phyloP scores from a whole-genome alignment of 2,797 vertebrate species.

The Pseudotriccus pelzelni region DNA sequence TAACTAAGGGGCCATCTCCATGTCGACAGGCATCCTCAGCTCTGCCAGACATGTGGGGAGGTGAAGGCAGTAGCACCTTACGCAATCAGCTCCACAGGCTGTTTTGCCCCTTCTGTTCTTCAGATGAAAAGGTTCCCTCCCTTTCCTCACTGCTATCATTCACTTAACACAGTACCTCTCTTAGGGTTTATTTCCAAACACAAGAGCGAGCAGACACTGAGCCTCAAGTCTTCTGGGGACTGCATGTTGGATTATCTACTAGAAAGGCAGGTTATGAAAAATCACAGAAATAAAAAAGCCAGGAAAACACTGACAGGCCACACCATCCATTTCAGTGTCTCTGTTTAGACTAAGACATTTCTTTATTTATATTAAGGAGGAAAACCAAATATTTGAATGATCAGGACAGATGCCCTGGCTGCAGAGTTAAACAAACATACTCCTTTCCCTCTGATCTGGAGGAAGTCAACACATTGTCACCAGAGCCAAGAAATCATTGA shows the following conservation, averaged over 20 bases:
- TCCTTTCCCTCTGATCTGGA: background rate
- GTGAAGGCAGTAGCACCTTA: background rate
- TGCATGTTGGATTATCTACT: background rate
- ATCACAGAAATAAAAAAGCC: slow-evolving; percentile 28
- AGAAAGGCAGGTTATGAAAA: background rate
- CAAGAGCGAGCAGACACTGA: background rate
- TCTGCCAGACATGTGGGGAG: background rate
- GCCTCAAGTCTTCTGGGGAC: background rate
- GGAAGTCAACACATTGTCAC: slow-evolving; percentile 13
- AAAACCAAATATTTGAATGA: background rate
- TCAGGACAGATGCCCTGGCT: slow-evolving; percentile 9
- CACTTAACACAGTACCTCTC: background rate
- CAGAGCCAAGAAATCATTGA: background rate
- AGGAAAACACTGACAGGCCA: background rate
- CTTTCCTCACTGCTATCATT: background rate
- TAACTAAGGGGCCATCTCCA: background rate
- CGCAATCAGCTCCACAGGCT: background rate
- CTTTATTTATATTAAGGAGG: slow-evolving; percentile 27
- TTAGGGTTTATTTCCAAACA: background rate
- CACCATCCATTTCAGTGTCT: slow-evolving; percentile 14
- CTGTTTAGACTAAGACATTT: slow-evolving; percentile 37
- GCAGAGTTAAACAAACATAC: slow-evolving; percentile 27
- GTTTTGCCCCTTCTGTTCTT: background rate
- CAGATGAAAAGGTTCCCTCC: background rate
- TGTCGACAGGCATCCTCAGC: background rate